Conservation (phyloP, 35 echinoderm and acorn worm species). For the Ptychodera flava region DNA sequence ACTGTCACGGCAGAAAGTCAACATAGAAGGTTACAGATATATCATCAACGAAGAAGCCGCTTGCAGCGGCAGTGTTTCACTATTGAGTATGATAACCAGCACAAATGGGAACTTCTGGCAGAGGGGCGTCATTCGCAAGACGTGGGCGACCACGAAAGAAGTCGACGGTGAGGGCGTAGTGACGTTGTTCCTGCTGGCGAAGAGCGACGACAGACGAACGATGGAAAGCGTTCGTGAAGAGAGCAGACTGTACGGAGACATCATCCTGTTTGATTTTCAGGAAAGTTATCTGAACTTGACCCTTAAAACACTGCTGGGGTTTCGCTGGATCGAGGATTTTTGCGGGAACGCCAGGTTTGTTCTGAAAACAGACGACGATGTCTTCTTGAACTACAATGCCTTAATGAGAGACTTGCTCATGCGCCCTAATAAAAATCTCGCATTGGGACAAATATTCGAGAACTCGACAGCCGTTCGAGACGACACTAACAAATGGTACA, state of each 20-base stretch:
- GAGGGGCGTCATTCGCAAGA: background rate
- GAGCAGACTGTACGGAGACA: slow-evolving; percentile 12
- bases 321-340: slow-evolving; percentile 30
- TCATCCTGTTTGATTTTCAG: slow-evolving; percentile 35
- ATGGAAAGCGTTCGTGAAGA: slow-evolving; percentile 11
- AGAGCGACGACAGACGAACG: background rate
- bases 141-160: background rate
- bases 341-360: slow-evolving; percentile 26
- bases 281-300: slow-evolving; percentile 54
- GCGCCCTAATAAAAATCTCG: background rate
- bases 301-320: slow-evolving; percentile 47
- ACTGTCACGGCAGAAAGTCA: background rate
- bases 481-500: slow-evolving; percentile 31
- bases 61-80: background rate
- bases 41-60: background rate
- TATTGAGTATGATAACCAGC: background rate
- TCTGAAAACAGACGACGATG: slow-evolving; percentile 34
- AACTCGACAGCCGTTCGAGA: background rate
- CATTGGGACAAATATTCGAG: slow-evolving; percentile 6
- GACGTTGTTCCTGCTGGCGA: background rate
- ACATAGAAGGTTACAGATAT: background rate
- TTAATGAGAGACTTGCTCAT: background rate
- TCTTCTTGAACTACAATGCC: background rate
- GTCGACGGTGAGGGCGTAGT: background rate
- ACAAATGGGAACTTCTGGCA: background rate